Conservation (phyloP, 2,888 invertebrate genomes). For the Andrena trimmerana region DNA sequence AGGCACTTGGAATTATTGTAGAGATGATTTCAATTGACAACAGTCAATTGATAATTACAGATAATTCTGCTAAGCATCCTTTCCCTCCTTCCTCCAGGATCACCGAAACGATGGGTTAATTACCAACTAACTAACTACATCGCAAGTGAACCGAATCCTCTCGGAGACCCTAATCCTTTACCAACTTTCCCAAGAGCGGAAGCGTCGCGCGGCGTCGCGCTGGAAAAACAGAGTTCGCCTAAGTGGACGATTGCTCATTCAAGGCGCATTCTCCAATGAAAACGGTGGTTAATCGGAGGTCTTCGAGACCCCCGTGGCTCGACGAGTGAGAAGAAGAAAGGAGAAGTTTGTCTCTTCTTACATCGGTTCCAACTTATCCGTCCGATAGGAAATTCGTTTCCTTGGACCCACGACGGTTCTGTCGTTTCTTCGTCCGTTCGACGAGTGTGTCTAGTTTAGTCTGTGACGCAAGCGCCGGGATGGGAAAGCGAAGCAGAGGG, state of each 20-base stretch:
- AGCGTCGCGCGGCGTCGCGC: background rate
- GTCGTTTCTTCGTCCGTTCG: constrained; percentile 63
- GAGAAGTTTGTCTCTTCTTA: constrained; percentile 72
- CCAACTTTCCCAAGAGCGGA: constrained; percentile 25
- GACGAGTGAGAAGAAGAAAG: constrained; percentile 34
- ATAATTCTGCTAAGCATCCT: background rate
- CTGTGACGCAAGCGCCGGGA: constrained; percentile 72
- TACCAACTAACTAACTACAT: constrained; percentile 42
- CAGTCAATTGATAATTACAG: constrained; percentile 7
- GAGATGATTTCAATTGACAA: too few relatives aligned
- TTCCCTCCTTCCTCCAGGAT: background rate
- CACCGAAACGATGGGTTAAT: constrained; percentile 32
- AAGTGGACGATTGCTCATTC: constrained; percentile 69
- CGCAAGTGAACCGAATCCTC: constrained; percentile 40
- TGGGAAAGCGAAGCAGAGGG: background rate
- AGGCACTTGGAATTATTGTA: too few relatives aligned
- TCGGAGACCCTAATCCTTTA: constrained; percentile 24
- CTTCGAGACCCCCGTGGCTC: constrained; percentile 3
- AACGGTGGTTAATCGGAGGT: constrained; percentile 69
- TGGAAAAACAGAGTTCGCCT: constrained; percentile 35
- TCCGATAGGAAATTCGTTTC: constrained; percentile 73
- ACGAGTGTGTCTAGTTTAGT: constrained; percentile 73
- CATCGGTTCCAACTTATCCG: constrained; percentile 72
- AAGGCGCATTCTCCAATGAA: constrained; percentile 67
- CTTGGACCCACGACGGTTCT: constrained; percentile 54